These are phyloP conservation scores for Sturnira hondurensis DNA, from an alignment of 2,113 vertebrate genomes.

Conservation along the genomic window DNA sequence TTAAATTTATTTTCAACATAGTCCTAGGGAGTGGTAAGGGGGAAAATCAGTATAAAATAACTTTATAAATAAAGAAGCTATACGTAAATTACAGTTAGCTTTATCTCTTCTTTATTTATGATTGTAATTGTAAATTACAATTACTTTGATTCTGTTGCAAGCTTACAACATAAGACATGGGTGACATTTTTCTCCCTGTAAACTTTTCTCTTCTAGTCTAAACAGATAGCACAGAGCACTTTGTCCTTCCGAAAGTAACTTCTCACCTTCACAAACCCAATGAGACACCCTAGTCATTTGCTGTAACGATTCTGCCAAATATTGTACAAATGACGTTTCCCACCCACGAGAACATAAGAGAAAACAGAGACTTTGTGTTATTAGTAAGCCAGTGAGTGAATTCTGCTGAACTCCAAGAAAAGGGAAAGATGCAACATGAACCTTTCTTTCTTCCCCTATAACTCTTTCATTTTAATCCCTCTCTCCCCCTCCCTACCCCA, in stretches of 20 bases:
- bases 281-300: not conserved
- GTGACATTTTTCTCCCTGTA: not conserved
- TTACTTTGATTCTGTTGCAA: not conserved
- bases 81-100: not conserved
- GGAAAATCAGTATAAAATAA: not conserved
- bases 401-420: not conserved
- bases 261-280: not conserved
- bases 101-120: not conserved
- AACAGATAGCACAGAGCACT: not conserved
- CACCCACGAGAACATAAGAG: not conserved
- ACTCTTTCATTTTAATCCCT: not conserved
- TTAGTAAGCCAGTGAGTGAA: not conserved
- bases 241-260: not conserved
- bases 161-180: not conserved
- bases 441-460: not conserved
- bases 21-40: not conserved
- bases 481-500: not conserved
- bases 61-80: not conserved
- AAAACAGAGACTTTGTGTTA: not conserved
- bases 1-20: not conserved
- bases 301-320: not conserved
- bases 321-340: not conserved
- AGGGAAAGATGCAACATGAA: not conserved
- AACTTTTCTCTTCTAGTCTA: not conserved
- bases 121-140: too few species aligned